These are phyloP conservation scores for Lasius platythorax DNA, from an alignment of 2,888 invertebrate genomes.

Conservation along the genomic window DNA sequence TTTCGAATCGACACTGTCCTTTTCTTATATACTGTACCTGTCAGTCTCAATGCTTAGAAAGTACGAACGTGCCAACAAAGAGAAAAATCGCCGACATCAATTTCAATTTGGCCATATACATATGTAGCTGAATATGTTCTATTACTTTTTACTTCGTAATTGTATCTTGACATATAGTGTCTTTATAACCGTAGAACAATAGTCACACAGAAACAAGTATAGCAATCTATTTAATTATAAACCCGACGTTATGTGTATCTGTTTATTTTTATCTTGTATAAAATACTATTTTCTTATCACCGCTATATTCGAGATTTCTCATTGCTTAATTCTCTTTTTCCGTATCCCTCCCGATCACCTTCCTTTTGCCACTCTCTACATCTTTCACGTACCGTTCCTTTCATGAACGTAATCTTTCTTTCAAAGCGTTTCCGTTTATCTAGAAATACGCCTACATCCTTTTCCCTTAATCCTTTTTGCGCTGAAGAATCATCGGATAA, in stretches of 20 bases:
- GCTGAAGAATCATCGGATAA: slow-evolving; percentile 40
- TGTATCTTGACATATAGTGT: no score
- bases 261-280: slow-evolving; percentile 60
- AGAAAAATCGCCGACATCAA: slow-evolving; percentile 16
- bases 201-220: not conserved
- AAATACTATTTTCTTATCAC: slow-evolving; percentile 50
- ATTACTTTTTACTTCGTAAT: not conserved
- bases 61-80: not conserved
- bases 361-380: slow-evolving; percentile 35
- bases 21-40: not conserved
- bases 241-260: not conserved
- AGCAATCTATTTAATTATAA: slow-evolving; percentile 14
- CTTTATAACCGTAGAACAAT: not conserved
- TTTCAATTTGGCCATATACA: slow-evolving; percentile 33
- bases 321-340: slow-evolving; percentile 70
- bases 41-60: not conserved
- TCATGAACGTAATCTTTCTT: slow-evolving; percentile 56
- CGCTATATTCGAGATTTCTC: slow-evolving; percentile 60
- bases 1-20: not conserved
- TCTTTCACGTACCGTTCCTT: not conserved
- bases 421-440: slow-evolving; percentile 57
- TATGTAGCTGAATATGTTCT: not conserved
- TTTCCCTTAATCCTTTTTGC: slow-evolving; percentile 20
- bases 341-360: slow-evolving; percentile 57
- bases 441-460: slow-evolving; percentile 45